Evolutionary conservation across 2,888 invertebrate species (phyloP), one percentile per base, ranked within the genome.

Genomic region (Nephrocerus scutellatus): DNA sequence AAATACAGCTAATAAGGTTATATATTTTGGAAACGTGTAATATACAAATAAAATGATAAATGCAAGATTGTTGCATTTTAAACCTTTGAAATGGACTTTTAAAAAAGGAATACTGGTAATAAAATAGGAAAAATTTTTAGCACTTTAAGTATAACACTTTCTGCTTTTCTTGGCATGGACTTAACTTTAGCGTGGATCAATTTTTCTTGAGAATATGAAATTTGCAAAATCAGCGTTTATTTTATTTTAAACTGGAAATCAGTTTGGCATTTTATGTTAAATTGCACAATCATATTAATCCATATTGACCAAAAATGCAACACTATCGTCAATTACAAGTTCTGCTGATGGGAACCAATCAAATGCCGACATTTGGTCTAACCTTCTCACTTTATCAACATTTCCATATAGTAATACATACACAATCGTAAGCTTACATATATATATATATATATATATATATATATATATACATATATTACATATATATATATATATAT

Each of bases 261-360:
- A n/a, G n/a, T 26, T 12, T 26, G 13, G 13, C 14, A 29, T 9
- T 18, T 30, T 19, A 20, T 37, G 23, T n/a, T 13, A 13, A 24
- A 12, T 31, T 21, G 10, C 9, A 18, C 43, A 31, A 32, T 32
- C 29, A 13, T 26, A 31, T 18, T 8, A 20, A 26, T 10, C 20
- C 21, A 22, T 22, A n/a, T 9, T 22, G n/a, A 22, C 8, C 10
- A n/a, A 22, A 22, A 9, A 22, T 22, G 23, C 23, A 9, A n/a
- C 23, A 9, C 8, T 22, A 9, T n/a, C 23, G n/a, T 8, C 23
- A n/a, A 22, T 22, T 8, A n/a, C 8, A 22, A 9, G 8, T 22
- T 12, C 4, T 19, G 26, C 35, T 55, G 51, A 59, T 52, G 56
- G 57, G 57, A 57, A 51, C 61, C 61, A 61, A 61, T 61, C 53